These are phyloP conservation scores for Nettapus auritus DNA, from an alignment of 2,113 vertebrate genomes.

Conservation along the genomic window DNA sequence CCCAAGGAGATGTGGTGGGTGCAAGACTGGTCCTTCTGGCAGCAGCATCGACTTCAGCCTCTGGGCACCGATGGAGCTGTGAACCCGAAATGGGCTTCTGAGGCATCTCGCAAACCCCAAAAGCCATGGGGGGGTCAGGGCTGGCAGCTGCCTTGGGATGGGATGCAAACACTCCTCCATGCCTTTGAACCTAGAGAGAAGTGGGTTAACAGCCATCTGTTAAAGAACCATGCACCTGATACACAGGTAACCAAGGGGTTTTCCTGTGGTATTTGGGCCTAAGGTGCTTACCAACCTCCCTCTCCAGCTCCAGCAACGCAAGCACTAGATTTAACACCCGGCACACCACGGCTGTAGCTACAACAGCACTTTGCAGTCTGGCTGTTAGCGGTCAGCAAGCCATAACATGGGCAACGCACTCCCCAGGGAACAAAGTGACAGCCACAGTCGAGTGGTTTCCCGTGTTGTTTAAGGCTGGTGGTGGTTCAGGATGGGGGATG, in stretches of 20 bases:
- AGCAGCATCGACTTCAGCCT: background rate
- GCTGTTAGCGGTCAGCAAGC: background rate
- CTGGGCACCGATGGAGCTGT: background rate
- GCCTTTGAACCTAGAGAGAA: conserved; percentile 16
- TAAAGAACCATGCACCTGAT: conserved; percentile 5
- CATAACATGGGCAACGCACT: background rate
- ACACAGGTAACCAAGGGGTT: conserved; percentile 11
- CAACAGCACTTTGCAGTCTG: background rate
- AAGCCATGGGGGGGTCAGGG: background rate
- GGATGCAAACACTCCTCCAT: conserved; percentile 18
- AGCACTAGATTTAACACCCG: background rate
- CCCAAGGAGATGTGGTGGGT: background rate
- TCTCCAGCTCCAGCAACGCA: background rate
- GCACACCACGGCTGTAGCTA: background rate
- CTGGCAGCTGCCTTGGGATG: background rate
- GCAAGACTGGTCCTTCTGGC: background rate
- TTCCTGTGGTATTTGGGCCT: conserved; percentile 59
- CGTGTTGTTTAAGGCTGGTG: background rate
- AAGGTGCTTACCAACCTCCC: conserved; percentile 28
- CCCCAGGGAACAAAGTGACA: background rate
- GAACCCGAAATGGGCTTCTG: background rate
- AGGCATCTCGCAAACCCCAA: background rate
- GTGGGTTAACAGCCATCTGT: background rate
- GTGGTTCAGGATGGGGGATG: background rate
- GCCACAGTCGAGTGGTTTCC: background rate